A percentile compares a stretch with the other conserved stretches of the same genome.
Conservation (phyloP, 2,888 invertebrate species). For the Chrysodeixis includens region DNA sequence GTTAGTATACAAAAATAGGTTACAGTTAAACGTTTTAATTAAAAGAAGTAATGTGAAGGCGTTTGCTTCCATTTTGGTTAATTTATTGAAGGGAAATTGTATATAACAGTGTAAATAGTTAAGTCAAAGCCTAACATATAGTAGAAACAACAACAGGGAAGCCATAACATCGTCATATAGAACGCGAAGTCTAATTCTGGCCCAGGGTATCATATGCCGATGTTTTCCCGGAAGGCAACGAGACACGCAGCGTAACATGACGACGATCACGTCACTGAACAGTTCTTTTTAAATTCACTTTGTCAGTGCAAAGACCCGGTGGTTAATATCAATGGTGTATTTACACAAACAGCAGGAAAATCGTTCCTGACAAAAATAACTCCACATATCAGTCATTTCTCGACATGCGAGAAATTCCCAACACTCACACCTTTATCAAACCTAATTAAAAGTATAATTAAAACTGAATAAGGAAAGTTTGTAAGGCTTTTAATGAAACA, state of each 20-base stretch:
- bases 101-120: background rate
- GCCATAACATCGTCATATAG: background rate
- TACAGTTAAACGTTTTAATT: background rate
- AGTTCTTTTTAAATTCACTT: background rate
- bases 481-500: background rate
- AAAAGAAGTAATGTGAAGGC: background rate
- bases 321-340: background rate
- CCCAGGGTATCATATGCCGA: background rate
- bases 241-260: background rate
- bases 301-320: background rate
- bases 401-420: too few species aligned
- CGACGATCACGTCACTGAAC: background rate
- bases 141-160: background rate
- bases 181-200: background rate
- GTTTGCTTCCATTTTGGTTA: too few species aligned
- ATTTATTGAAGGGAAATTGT: background rate
- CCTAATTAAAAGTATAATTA: background rate
- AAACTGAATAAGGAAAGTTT: background rate
- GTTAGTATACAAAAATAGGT: background rate
- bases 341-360: background rate
- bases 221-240: constrained; percentile 5
- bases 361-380: background rate
- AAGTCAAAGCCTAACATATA: background rate
- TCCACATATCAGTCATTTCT: too few species aligned
- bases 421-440: too few species aligned